Evolutionary conservation across 2,888 invertebrate genomes (phyloP).

Genomic region (Brachynemurus nebulosus): DNA sequence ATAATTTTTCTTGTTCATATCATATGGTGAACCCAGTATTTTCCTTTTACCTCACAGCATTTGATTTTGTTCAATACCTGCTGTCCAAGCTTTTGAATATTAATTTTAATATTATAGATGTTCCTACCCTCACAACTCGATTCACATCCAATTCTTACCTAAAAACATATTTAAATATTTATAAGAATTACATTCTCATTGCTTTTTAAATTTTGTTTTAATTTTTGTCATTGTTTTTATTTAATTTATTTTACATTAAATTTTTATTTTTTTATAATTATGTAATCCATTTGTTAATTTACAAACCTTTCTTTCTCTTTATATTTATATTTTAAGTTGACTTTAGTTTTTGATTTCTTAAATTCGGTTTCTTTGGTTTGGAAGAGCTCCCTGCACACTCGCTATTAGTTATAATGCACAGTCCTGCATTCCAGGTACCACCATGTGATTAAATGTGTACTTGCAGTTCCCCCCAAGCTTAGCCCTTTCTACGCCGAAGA

Average conservation of each 20-base stretch:
- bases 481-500: conserved; percentile 57
- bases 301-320: background rate
- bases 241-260: background rate
- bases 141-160: too few species aligned
- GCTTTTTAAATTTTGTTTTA: background rate
- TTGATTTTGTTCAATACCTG: background rate
- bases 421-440: conserved; percentile 5
- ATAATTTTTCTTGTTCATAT: conserved; percentile 4
- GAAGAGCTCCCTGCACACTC: conserved; percentile 1
- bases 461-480: conserved; percentile 64
- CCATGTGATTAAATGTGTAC: conserved; percentile 21
- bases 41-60: too few species aligned
- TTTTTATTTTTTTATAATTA: background rate
- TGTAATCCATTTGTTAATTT: too few species aligned
- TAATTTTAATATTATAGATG: too few species aligned
- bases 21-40: conserved; percentile 6
- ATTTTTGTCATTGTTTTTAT: too few species aligned
- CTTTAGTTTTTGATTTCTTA: background rate
- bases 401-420: conserved; percentile 4
- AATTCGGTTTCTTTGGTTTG: background rate
- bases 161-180: background rate
- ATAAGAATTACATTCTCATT: background rate
- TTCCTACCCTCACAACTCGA: too few species aligned
- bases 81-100: background rate
- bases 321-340: background rate